A percentile compares a stretch with the other conserved stretches of the same genome.
Evolutionary conservation across 2,888 invertebrate genomes (phyloP).

Genomic region (Hirtodrosophila alboralis): DNA sequence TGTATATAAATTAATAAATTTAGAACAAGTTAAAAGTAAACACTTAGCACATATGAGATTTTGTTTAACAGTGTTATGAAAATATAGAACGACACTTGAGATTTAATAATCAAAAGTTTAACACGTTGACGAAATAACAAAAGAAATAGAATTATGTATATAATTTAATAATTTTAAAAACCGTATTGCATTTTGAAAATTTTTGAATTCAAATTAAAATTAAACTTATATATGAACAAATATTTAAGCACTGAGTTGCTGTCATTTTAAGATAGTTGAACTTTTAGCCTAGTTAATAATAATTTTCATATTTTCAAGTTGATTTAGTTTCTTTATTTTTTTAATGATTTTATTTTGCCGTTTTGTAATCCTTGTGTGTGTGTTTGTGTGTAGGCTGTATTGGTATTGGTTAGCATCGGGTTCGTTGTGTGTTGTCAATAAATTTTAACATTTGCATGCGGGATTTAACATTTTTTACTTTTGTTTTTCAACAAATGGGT

Average conservation of each 20-base stretch:
- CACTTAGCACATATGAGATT: conserved; percentile 51
- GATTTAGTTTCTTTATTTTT: conserved; percentile 3
- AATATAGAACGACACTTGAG: neutral
- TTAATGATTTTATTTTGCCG: conserved; percentile 7
- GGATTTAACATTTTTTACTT: conserved; percentile 11
- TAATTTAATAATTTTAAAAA: conserved; percentile 14
- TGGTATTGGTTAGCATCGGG: conserved; percentile 31
- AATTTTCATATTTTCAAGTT: neutral
- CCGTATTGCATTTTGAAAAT: conserved; percentile 45
- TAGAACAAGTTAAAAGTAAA: conserved; percentile 41
- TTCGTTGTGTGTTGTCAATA: conserved; percentile 8
- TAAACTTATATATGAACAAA: conserved; percentile 5
- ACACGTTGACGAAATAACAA: conserved; percentile 30
- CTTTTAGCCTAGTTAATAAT: neutral
- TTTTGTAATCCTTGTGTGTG: conserved; percentile 50
- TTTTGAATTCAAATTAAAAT: conserved; percentile 14
- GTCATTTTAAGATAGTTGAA: conserved; percentile 3
- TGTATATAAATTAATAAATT: conserved; percentile 21
- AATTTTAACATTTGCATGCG: conserved; percentile 18
- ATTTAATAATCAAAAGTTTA: neutral
- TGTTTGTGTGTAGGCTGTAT: conserved; percentile 20
- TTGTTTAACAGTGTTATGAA: conserved; percentile 30
- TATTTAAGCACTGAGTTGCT: conserved; percentile 21
- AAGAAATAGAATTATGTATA: conserved; percentile 12
- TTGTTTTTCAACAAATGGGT: conserved; percentile 31